Evolutionary conservation across 2,888 invertebrate genomes (phyloP).

Genomic region (Synergus japonicus): DNA sequence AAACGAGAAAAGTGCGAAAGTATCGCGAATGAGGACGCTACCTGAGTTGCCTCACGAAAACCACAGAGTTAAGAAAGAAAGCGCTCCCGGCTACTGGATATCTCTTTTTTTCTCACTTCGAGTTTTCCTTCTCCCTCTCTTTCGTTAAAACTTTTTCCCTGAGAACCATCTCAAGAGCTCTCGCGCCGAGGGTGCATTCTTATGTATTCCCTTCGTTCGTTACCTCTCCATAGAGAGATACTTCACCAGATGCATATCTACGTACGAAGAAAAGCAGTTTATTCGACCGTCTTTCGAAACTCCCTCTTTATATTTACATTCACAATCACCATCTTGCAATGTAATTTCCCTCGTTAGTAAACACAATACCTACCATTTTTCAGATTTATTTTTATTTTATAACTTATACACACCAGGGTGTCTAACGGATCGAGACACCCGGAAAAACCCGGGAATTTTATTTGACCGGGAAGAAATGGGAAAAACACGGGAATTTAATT

Average conservation of each 20-base stretch:
- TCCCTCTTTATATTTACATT: background rate
- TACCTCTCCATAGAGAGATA: constrained; percentile 38
- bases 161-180: constrained; percentile 52
- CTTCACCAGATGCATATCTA: constrained; percentile 4
- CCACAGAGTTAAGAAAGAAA: constrained; percentile 50
- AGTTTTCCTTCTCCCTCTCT: constrained; percentile 48
- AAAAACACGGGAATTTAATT: too few species aligned
- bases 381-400: background rate
- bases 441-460: too few species aligned
- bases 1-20: constrained; percentile 60
- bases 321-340: background rate
- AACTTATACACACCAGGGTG: too few species aligned
- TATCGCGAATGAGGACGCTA: constrained; percentile 46
- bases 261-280: background rate
- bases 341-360: background rate
- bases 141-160: constrained; percentile 73
- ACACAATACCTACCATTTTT: background rate
- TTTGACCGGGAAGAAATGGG: too few species aligned
- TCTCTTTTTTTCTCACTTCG: constrained; percentile 50
- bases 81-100: constrained; percentile 55
- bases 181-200: constrained; percentile 48
- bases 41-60: constrained; percentile 37
- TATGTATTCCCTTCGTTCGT: constrained; percentile 49
- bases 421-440: too few species aligned
- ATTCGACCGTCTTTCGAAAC: background rate